Evolutionary conservation across 2,888 invertebrate genomes (phyloP).

Genomic region (Leptinotarsa peninsularis): DNA sequence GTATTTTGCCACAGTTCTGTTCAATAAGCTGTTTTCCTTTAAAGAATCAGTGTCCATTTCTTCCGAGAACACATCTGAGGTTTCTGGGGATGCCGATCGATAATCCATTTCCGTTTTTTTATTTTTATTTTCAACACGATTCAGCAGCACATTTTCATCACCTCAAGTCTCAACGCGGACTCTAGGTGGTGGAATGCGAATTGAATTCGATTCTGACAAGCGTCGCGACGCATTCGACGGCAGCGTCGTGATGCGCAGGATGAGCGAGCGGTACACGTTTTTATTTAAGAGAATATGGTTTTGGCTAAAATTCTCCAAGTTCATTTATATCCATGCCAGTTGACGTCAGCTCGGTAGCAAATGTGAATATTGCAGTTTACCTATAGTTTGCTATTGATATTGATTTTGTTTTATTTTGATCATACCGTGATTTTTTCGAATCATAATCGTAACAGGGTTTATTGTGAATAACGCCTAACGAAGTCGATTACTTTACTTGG

Average conservation of each 20-base stretch:
- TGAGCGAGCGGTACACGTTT: background rate
- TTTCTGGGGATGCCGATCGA: constrained; percentile 59
- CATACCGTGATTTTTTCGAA: too few species aligned
- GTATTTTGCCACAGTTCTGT: constrained; percentile 55
- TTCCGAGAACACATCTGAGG: constrained; percentile 61
- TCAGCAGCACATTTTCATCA: constrained; percentile 5
- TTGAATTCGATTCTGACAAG: constrained; percentile 38
- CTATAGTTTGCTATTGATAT: too few species aligned
- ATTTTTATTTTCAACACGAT: constrained; percentile 17
- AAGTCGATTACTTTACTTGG: too few species aligned
- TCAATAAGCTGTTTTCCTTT: constrained; percentile 59
- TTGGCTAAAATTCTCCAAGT: background rate
- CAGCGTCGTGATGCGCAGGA: constrained; percentile 16
- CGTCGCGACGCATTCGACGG: constrained; percentile 45
- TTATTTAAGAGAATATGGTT: background rate
- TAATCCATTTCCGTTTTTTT: constrained; percentile 47
- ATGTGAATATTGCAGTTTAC: too few species aligned
- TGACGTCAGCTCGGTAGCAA: too few species aligned
- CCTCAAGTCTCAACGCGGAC: background rate
- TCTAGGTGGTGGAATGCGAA: constrained; percentile 17
- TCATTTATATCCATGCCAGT: too few species aligned
- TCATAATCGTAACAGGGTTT: too few species aligned
- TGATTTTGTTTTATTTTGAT: too few species aligned
- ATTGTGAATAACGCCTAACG: too few species aligned
- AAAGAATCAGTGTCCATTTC: constrained; percentile 60